Evolutionary conservation across 2,797 vertebrate species (phyloP).

Genomic region (Antrozous pallidus): DNA sequence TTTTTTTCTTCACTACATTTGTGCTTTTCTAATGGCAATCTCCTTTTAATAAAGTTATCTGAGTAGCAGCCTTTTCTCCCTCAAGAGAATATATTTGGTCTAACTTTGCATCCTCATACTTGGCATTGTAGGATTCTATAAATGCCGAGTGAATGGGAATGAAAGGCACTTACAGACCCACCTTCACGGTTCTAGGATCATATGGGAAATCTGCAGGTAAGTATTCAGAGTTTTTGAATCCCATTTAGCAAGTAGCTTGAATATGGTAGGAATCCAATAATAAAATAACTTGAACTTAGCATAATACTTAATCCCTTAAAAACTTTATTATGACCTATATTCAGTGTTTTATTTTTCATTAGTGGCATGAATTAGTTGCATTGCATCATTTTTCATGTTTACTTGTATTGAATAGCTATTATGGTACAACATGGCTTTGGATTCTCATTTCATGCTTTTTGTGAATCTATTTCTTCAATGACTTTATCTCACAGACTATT

Average conservation of each 20-base stretch:
- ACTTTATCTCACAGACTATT: conserved; percentile 59
- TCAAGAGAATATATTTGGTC: background rate
- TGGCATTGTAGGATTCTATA: background rate
- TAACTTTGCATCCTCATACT: background rate
- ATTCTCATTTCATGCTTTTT: background rate
- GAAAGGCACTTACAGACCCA: background rate
- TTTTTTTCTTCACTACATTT: background rate
- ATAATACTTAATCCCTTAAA: background rate
- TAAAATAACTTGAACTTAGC: background rate
- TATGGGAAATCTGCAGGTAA: background rate
- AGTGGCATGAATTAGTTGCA: background rate
- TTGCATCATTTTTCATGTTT: background rate
- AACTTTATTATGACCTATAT: background rate
- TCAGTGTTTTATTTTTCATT: background rate
- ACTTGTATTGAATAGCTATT: background rate
- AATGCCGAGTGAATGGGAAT: background rate
- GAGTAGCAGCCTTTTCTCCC: background rate
- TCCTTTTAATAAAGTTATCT: background rate
- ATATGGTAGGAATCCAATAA: background rate
- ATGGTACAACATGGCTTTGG: background rate
- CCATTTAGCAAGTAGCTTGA: background rate
- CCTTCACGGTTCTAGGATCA: background rate
- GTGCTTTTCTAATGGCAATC: background rate
- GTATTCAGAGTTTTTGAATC: background rate
- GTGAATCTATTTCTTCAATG: background rate